phyloP scores from a whole-genome alignment of 2,888 invertebrate species.

The Dicyrtomina minuta region DNA sequence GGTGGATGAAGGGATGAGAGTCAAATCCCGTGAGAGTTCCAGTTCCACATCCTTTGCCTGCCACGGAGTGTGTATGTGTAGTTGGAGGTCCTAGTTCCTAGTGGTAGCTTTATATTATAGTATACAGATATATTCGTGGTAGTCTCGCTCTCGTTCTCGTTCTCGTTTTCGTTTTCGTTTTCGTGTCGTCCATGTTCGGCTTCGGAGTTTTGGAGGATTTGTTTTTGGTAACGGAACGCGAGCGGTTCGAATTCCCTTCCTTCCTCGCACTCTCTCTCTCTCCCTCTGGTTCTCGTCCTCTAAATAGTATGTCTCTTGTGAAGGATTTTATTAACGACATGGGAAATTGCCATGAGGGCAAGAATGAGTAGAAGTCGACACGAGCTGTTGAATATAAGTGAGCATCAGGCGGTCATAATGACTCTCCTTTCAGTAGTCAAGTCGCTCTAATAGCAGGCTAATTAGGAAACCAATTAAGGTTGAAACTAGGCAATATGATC shows the following conservation, averaged over 20 bases:
- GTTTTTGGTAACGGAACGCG: slow-evolving; percentile 20
- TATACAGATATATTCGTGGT: no score
- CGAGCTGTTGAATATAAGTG: slow-evolving; percentile 47
- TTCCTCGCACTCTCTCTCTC: background rate
- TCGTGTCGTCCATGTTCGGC: background rate
- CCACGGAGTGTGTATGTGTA: background rate
- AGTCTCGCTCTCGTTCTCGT: slow-evolving; percentile 2
- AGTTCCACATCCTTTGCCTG: slow-evolving; percentile 3
- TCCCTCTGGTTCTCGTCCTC: background rate
- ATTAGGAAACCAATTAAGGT: slow-evolving; percentile 54
- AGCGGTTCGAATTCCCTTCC: slow-evolving; percentile 13
- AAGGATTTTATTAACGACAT: slow-evolving; percentile 40
- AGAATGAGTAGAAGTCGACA: slow-evolving; percentile 42
- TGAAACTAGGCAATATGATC: slow-evolving; percentile 53
- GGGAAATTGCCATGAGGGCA: slow-evolving; percentile 37
- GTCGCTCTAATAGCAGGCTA: slow-evolving; percentile 53
- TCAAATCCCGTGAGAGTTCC: slow-evolving; percentile 8
- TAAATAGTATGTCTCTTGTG: background rate
- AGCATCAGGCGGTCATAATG: slow-evolving; percentile 49
- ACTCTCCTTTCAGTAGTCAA: slow-evolving; percentile 42
- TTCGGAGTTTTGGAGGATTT: no score
- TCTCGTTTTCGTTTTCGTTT: no score
- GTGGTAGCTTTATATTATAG: no score
- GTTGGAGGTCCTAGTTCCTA: background rate
- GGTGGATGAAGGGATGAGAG: slow-evolving; percentile 23